Base-by-base conservation (phyloP, 2,888 invertebrate species). In the Nasonovia ribisnigri region DNA sequence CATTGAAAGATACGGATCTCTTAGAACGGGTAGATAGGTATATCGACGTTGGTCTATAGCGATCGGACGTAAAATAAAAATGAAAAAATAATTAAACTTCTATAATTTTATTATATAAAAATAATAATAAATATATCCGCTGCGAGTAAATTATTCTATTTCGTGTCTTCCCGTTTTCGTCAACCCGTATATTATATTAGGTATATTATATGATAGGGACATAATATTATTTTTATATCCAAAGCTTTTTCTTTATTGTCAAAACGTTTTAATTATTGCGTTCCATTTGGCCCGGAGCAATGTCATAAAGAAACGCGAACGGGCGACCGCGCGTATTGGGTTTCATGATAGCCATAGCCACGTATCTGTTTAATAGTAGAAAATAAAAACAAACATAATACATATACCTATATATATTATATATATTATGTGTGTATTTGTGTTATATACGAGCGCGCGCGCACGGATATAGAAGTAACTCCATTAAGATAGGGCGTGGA, bases 401-500 rank as follows among this genome's bases (percentile, higher is more conserved):
- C 43, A 86, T 84, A 84, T 51, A 84, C 24, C 54, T 24, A 48
- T 20, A 36, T n/a, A 67, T 29, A 90, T 10, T 57, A 43, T 42
- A 46, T 29, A 46, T 67, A n/a, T 24, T 48, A 89, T 24, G 51
- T 60, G 29, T 42, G 29, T 77, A 51, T 57, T 60, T 60, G 43
- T 24, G 48, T 90, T 67, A 67, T 60, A 89, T 48, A 67, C n/a
- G 11, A 16, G n/a, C 51, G 20, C 88, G 51, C 51, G 43, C n/a
- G 26, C 46, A 67, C 77, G 51, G 46, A 43, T 46, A 60, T n/a
- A n/a, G 92, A 84, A 51, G 67, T 92, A 88, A 88, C 88, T 92
- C 88, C 88, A 92, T 92, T 88, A 92, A 92, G 88, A 92, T 84
- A 77, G 88, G 54, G 88, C 88, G 92, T 89, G 88, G 92, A 92